Evolutionary conservation across 2,888 invertebrate species (phyloP).

Genomic region (Tenthredo distinguenda): DNA sequence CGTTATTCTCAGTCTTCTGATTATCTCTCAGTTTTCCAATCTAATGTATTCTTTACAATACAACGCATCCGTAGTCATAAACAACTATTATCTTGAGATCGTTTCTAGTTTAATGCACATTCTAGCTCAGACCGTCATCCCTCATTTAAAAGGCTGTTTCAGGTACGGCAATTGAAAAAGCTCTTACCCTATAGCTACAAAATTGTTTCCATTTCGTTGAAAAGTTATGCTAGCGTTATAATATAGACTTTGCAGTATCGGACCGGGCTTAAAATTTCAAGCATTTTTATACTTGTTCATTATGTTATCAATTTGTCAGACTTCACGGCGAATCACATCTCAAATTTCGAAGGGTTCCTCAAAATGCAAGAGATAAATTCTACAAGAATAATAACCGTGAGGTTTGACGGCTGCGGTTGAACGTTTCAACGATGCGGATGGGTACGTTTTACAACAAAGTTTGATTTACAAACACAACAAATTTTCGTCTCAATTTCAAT

Average conservation of each 20-base stretch:
- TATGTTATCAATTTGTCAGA: background rate
- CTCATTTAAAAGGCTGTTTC: background rate
- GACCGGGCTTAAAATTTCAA: background rate
- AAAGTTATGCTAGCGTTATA: background rate
- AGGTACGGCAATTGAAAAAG: background rate
- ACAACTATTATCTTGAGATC: background rate
- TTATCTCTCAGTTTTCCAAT: background rate
- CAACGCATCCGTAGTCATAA: background rate
- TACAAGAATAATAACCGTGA: background rate
- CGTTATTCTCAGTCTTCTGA: too few relatives aligned
- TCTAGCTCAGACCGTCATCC: background rate
- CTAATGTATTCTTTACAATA: background rate
- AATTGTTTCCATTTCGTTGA: background rate
- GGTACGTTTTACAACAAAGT: background rate
- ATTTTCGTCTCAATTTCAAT: background rate
- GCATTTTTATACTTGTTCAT: background rate
- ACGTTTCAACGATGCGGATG: background rate
- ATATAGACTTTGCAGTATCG: background rate
- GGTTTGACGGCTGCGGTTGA: background rate
- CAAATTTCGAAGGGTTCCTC: background rate
- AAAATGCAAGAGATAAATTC: background rate
- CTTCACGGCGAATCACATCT: background rate
- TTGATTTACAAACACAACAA: conserved; percentile 1
- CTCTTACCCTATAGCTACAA: background rate
- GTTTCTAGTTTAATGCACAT: background rate